phyloP scores from a whole-genome alignment of 2,113 vertebrate species.

The Strix uralensis region DNA sequence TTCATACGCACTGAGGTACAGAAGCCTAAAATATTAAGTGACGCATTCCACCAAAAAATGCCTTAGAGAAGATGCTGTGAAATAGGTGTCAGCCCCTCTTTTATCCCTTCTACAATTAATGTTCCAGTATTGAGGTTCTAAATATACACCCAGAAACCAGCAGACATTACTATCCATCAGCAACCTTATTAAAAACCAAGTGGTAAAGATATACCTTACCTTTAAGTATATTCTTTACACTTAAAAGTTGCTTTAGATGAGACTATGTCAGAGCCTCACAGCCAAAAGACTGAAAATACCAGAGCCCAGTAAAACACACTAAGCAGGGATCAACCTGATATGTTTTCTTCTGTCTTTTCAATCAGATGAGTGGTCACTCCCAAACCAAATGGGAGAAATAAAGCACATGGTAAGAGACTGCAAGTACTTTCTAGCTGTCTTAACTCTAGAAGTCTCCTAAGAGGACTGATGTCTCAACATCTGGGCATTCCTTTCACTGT shows the following conservation, averaged over 20 bases:
- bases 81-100: neutral
- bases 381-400: neutral
- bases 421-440: neutral
- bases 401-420: neutral
- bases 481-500: constrained; percentile 21
- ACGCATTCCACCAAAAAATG: neutral
- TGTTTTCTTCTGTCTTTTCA: neutral
- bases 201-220: neutral
- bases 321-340: neutral
- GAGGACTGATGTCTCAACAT: constrained; percentile 15
- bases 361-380: neutral
- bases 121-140: neutral
- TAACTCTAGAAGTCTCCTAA: neutral
- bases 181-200: neutral
- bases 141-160: neutral
- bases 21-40: neutral
- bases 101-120: neutral
- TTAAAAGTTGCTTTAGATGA: neutral
- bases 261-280: neutral
- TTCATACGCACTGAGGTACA: neutral
- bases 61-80: neutral
- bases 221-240: neutral
- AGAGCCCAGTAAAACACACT: neutral
- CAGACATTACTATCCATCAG: neutral
- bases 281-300: neutral